phyloP scores from a whole-genome alignment of 1,140 invertebrate genomes.

The Cyphomyrmex costatus region DNA sequence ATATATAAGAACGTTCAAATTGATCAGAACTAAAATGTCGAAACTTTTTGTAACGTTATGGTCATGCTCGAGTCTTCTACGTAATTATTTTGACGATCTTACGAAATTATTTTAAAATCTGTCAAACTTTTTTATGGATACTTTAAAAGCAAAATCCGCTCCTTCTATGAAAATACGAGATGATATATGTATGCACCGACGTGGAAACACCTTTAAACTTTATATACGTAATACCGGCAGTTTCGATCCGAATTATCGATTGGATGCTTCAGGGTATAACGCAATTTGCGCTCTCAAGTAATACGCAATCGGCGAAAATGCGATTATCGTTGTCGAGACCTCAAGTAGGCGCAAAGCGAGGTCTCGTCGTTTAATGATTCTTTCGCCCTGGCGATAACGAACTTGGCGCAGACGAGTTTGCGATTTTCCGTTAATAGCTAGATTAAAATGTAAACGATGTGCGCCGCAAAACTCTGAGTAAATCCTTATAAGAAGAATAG shows the following conservation, averaged over 20 bases:
- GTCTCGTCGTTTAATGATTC: conserved; percentile 33
- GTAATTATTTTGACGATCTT: no score
- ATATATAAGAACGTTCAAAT: no score
- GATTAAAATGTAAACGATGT: conserved; percentile 31
- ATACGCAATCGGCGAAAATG: conserved; percentile 56
- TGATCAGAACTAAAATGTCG: no score
- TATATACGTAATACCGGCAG: conserved; percentile 25
- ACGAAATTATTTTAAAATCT: no score
- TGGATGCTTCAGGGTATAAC: conserved; percentile 61
- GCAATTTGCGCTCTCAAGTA: conserved; percentile 69
- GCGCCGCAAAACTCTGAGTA: background rate
- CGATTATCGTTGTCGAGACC: conserved; percentile 59
- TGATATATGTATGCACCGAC: background rate
- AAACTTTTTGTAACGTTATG: no score
- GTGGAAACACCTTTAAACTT: conserved; percentile 52
- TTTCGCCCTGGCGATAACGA: conserved; percentile 46
- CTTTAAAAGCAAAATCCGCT: no score
- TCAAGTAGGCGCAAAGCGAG: conserved; percentile 6
- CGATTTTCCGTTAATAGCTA: conserved; percentile 19
- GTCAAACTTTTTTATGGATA: no score
- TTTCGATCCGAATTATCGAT: conserved; percentile 69
- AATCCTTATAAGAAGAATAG: background rate
- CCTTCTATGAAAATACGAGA: background rate
- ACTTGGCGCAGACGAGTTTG: conserved; percentile 12
- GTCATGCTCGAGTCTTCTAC: no score